phyloP scores from a whole-genome alignment of 2,888 invertebrate genomes.

The Ametastegia equiseti region DNA sequence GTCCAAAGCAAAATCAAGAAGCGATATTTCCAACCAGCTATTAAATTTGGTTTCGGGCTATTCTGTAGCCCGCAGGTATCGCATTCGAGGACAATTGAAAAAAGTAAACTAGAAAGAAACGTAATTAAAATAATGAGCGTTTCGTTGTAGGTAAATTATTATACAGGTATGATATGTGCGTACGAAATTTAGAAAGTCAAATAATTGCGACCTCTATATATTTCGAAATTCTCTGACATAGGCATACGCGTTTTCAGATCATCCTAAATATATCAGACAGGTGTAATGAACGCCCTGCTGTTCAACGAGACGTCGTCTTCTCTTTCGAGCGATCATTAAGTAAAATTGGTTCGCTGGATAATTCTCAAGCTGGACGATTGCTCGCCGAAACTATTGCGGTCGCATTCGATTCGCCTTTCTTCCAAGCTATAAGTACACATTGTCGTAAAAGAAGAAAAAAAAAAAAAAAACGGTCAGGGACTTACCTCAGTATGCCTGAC shows the following conservation, averaged over 20 bases:
- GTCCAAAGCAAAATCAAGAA: background rate
- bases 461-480: background rate
- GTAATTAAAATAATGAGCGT: background rate
- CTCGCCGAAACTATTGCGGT: background rate
- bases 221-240: background rate
- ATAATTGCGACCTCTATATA: no score
- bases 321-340: background rate
- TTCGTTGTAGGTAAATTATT: background rate
- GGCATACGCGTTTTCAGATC: background rate
- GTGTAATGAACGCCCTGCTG: background rate
- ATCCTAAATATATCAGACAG: background rate
- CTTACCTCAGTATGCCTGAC: background rate
- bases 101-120: background rate
- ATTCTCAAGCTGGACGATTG: background rate
- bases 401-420: background rate
- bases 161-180: no score
- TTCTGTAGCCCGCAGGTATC: background rate
- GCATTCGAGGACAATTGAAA: background rate
- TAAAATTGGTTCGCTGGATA: background rate
- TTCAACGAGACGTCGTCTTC: background rate
- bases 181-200: no score
- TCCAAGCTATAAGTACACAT: background rate
- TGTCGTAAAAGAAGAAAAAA: background rate
- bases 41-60: background rate
- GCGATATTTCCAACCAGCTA: background rate